These are phyloP conservation scores for Nineta flava DNA, from an alignment of 2,888 invertebrate species.

Conservation along the genomic window DNA sequence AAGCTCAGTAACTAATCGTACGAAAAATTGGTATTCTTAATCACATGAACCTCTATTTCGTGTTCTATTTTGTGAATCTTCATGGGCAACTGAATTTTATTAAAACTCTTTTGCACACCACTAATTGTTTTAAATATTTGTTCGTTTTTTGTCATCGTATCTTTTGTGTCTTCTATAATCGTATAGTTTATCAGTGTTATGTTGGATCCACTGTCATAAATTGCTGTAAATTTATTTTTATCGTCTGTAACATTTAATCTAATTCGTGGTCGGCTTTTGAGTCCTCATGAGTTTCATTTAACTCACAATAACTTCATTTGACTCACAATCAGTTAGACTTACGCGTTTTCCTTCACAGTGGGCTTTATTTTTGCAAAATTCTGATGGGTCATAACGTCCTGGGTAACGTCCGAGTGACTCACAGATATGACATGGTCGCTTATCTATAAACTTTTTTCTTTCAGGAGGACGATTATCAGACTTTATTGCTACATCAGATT, in stretches of 20 bases:
- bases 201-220: neutral
- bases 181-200: neutral
- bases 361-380: neutral
- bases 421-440: neutral
- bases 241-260: neutral
- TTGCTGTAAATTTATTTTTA: neutral
- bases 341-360: neutral
- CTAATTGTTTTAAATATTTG: neutral
- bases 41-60: neutral
- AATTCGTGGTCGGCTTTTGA: neutral
- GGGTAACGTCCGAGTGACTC: neutral
- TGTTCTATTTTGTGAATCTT: too few species aligned
- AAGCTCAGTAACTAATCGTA: slow-evolving; percentile 12
- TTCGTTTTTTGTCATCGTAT: neutral
- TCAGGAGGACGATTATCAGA: neutral
- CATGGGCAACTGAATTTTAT: neutral
- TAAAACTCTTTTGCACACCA: neutral
- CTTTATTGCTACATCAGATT: neutral
- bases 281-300: neutral
- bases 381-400: neutral
- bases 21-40: slow-evolving; percentile 12
- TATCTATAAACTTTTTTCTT: neutral
- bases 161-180: slow-evolving; percentile 13
- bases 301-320: neutral
- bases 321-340: neutral